These are phyloP conservation scores for Trinectes maculatus DNA, from an alignment of 2,113 vertebrate species.

Conservation along the genomic window DNA sequence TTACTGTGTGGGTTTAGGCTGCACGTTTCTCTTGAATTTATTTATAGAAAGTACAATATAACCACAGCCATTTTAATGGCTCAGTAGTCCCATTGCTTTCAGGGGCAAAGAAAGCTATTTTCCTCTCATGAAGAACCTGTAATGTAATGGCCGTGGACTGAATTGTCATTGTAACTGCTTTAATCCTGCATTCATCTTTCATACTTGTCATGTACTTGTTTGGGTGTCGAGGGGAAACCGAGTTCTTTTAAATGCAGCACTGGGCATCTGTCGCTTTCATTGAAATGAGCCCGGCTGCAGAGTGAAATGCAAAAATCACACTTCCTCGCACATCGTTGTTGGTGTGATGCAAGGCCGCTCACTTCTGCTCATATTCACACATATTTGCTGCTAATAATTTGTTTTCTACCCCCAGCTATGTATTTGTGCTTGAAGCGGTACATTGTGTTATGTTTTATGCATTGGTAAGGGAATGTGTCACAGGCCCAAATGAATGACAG, in stretches of 20 bases:
- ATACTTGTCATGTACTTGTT: constrained; percentile 22
- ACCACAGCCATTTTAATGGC: background rate
- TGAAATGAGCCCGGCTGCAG: constrained; percentile 32
- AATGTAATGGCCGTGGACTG: constrained; percentile 8
- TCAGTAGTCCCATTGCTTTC: constrained; percentile 11
- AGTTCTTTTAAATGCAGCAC: constrained; percentile 24
- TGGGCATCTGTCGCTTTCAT: constrained; percentile 17
- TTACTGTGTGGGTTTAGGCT: constrained; percentile 26
- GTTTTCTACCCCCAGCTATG: constrained; percentile 6
- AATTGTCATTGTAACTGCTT: constrained; percentile 1
- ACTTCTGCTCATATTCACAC: constrained; percentile 48
- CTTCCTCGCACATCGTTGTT: constrained; percentile 41
- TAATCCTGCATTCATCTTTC: constrained; percentile 14
- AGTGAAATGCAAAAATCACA: constrained; percentile 30
- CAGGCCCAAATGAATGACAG: too few relatives aligned
- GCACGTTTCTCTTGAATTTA: constrained; percentile 18
- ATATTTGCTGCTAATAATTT: constrained; percentile 33
- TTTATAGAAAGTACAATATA: constrained; percentile 31
- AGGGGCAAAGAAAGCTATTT: background rate
- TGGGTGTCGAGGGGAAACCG: constrained; percentile 6
- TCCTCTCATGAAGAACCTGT: background rate
- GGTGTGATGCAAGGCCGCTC: constrained; percentile 36
- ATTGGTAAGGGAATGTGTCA: too few relatives aligned
- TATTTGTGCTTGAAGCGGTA: too few relatives aligned
- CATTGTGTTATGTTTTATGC: too few relatives aligned